phyloP scores from a whole-genome alignment of 2,888 invertebrate genomes.

The Chironomus riparius region DNA sequence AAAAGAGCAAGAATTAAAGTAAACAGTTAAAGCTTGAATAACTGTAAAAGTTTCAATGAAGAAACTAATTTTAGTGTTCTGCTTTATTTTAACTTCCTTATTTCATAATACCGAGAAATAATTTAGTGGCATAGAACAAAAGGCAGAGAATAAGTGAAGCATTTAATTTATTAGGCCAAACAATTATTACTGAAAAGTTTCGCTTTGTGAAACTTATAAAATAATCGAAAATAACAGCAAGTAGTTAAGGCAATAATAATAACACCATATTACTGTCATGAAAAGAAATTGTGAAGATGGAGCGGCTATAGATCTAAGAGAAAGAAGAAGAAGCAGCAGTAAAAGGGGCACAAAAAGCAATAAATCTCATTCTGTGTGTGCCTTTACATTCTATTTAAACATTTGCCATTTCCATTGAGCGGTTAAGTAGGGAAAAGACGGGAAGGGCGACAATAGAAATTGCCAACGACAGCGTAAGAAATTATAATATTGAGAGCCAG shows the following conservation, averaged over 20 bases:
- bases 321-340: not conserved
- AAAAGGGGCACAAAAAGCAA: not conserved
- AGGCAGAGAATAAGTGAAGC: not conserved
- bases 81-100: not conserved
- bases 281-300: too few species aligned
- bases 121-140: too few species aligned
- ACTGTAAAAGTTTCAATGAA: not conserved
- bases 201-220: not conserved
- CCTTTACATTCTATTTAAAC: not conserved
- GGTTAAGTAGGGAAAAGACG: not conserved
- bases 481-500: not conserved
- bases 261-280: too few species aligned
- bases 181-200: not conserved
- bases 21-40: not conserved
- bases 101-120: too few species aligned
- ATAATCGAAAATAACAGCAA: too few species aligned
- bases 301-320: too few species aligned
- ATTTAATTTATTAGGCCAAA: slow-evolving; percentile 7
- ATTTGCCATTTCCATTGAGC: not conserved
- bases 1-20: not conserved
- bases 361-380: not conserved
- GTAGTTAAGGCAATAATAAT: too few species aligned
- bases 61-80: not conserved
- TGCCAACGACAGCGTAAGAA: not conserved
- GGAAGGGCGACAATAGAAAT: not conserved